Evolutionary conservation across 37 sponge, comb jelly and placozoan species (phyloP).

Genomic region (Corticium candelabrum): DNA sequence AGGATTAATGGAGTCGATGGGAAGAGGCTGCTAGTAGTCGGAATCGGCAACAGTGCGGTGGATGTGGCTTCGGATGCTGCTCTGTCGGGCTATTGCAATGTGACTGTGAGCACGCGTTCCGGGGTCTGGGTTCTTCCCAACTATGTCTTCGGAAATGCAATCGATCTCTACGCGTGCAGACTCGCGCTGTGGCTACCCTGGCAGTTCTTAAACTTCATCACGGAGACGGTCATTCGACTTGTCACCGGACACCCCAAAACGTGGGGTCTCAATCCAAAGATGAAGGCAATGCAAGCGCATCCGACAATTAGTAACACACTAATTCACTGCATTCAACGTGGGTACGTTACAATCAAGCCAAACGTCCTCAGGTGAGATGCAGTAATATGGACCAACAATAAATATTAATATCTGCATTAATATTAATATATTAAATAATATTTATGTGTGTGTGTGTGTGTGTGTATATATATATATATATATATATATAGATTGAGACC

Average conservation of each 20-base stretch:
- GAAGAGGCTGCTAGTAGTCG: conserved; percentile 49
- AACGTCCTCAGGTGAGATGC: conserved; percentile 12
- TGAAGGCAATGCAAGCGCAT: conserved; percentile 10
- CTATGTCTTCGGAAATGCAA: conserved; percentile 9
- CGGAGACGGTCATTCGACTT: conserved; percentile 11
- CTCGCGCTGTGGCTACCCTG: conserved; percentile 5
- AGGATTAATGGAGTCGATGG: conserved; percentile 9
- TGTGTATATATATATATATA: too few relatives aligned
- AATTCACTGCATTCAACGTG: conserved; percentile 15
- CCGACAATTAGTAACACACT: conserved; percentile 18
- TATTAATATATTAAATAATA: too few relatives aligned
- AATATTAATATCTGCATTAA: too few relatives aligned
- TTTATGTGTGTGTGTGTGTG: too few relatives aligned
- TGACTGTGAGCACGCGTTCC: conserved; percentile 18
- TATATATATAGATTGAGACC: conserved; percentile 15
- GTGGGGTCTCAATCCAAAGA: conserved; percentile 20
- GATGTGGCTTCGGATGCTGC: conserved; percentile 68
- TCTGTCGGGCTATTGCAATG: not conserved
- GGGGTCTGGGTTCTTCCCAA: conserved; percentile 15
- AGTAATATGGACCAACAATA: conserved; percentile 18
- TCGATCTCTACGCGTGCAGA: conserved; percentile 13
- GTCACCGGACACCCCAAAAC: conserved; percentile 7
- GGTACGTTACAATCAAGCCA: conserved; percentile 1
- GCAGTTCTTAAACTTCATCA: not conserved
- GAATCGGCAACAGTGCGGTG: conserved; percentile 84